Conservation (phyloP, 2,113 vertebrate genomes). For the Pterocles gutturalis region DNA sequence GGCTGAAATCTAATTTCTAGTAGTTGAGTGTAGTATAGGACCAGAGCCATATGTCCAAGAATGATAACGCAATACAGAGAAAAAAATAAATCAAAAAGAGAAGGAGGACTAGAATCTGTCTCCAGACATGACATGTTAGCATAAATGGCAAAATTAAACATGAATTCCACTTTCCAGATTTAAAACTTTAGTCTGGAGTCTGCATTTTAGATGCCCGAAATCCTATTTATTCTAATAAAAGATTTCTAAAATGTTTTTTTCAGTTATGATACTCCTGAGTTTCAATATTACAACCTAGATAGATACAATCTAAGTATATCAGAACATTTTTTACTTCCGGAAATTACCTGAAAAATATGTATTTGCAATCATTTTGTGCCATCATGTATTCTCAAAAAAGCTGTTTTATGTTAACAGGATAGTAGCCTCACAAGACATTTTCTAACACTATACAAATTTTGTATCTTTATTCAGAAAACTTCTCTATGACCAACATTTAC, state of each 20-base stretch:
- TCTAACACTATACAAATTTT: not conserved
- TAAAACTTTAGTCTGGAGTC: not conserved
- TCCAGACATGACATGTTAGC: not conserved
- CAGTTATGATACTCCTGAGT: not conserved
- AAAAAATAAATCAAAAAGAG: not conserved
- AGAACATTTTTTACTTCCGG: not conserved
- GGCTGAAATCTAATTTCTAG: slow-evolving; percentile 73
- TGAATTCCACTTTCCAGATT: not conserved
- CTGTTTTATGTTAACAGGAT: not conserved
- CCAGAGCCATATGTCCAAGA: not conserved
- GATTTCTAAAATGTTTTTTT: not conserved
- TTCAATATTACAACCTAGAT: not conserved
- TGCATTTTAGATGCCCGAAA: not conserved
- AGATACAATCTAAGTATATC: not conserved
- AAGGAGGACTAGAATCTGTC: not conserved
- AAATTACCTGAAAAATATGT: not conserved
- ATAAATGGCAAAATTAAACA: not conserved
- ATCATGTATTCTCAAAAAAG: not conserved
- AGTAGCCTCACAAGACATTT: not conserved
- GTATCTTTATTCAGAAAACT: not conserved
- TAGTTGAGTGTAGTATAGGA: slow-evolving; percentile 21
- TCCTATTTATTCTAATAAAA: not conserved
- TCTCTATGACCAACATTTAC: not conserved
- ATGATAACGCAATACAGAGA: not conserved
- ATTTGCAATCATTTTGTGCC: not conserved